Evolutionary conservation across 1,140 invertebrate species (phyloP).

Genomic region (Pseudachorutes palmiensis): DNA sequence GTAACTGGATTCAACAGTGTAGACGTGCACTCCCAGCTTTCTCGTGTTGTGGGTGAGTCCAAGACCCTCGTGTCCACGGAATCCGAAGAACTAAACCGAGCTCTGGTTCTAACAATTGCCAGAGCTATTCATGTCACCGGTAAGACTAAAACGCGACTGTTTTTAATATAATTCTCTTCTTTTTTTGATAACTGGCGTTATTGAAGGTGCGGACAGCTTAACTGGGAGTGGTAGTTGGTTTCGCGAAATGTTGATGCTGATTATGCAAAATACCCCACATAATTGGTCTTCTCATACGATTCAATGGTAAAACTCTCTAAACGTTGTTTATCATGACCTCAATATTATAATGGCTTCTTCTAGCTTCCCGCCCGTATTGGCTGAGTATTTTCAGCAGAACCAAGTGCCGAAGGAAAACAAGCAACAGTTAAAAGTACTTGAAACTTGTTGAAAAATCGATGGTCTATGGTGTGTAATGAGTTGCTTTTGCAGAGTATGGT

Average conservation of each 20-base stretch:
- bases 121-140: conserved; percentile 88
- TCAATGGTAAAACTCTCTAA: conserved; percentile 55
- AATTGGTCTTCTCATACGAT: conserved; percentile 87
- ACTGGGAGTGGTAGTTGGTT: conserved; percentile 71
- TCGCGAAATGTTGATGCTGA: conserved; percentile 76
- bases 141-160: too few relatives aligned
- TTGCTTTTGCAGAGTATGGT: conserved; percentile 60
- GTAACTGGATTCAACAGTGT: conserved; percentile 77
- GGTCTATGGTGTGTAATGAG: conserved; percentile 3
- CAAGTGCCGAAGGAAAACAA: conserved; percentile 80
- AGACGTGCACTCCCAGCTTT: conserved; percentile 83
- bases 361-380: conserved; percentile 74
- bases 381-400: conserved; percentile 78
- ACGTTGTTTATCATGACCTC: too few relatives aligned
- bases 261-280: conserved; percentile 89
- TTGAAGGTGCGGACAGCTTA: conserved; percentile 46
- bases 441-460: too few relatives aligned
- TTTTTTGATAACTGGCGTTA: too few relatives aligned
- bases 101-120: conserved; percentile 83
- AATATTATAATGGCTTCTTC: neutral
- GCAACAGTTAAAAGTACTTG: conserved; percentile 66
- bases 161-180: too few relatives aligned
- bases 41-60: conserved; percentile 73
- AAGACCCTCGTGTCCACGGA: conserved; percentile 84
- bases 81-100: conserved; percentile 88